Conservation (phyloP, 2,888 invertebrate species). For the Andrena dorsata region DNA sequence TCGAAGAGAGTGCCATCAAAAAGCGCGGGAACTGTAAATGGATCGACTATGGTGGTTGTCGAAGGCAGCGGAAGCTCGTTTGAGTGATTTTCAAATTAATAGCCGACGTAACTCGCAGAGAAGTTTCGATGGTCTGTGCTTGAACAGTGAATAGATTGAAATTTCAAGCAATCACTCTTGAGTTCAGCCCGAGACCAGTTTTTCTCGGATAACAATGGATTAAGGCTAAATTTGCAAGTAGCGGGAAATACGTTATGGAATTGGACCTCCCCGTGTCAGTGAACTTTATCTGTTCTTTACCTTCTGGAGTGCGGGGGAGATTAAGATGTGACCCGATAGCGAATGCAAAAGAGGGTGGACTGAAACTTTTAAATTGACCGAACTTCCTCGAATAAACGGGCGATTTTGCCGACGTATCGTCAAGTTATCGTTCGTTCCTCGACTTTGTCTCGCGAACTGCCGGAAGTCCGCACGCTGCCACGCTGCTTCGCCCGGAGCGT, state of each 20-base stretch:
- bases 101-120: too few species aligned
- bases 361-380: neutral
- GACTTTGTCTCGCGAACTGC: neutral
- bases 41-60: neutral
- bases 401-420: neutral
- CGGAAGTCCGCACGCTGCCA: too few species aligned
- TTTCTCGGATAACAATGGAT: constrained; percentile 15
- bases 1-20: neutral
- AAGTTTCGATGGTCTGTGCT: neutral
- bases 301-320: constrained; percentile 6
- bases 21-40: neutral
- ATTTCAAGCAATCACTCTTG: neutral
- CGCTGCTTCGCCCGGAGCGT: neutral
- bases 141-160: constrained; percentile 1
- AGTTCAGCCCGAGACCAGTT: neutral
- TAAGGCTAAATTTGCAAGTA: constrained; percentile 8
- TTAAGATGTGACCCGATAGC: neutral
- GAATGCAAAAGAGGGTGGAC: neutral
- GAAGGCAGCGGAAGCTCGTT: neutral
- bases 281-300: neutral
- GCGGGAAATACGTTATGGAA: neutral
- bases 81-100: neutral
- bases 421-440: neutral
- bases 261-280: neutral
- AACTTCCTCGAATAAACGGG: constrained; percentile 6